Percentiles rank a stretch among this genome's conserved stretches.
Conservation (phyloP, 1,140 invertebrate species). For the Drosophila miranda region DNA sequence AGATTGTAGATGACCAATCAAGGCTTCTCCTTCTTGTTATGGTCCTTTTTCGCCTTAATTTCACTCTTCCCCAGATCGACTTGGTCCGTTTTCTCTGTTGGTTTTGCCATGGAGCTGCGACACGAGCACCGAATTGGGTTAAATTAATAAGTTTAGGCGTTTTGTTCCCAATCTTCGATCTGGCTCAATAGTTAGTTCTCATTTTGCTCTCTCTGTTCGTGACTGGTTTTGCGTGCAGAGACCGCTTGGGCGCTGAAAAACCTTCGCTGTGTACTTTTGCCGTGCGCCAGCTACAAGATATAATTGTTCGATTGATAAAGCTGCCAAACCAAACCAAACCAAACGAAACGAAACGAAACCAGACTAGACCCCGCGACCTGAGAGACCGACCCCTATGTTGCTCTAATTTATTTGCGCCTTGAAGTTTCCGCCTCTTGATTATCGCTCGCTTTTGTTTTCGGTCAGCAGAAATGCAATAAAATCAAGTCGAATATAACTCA, state of each 20-base stretch:
- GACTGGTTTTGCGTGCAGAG: conserved; percentile 70
- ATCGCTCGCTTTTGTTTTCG: conserved; percentile 27
- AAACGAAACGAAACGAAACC: not conserved
- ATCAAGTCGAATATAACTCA: conserved; percentile 11
- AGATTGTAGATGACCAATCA: conserved; percentile 9
- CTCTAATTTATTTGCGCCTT: conserved; percentile 68
- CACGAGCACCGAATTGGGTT: conserved; percentile 61
- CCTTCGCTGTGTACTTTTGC: conserved; percentile 26
- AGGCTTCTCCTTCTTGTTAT: conserved; percentile 14
- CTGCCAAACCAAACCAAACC: conserved; percentile 10
- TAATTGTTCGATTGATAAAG: conserved; percentile 76
- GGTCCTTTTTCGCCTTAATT: conserved; percentile 5
- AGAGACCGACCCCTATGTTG: conserved; percentile 43
- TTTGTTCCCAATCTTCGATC: conserved; percentile 36
- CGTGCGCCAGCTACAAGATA: conserved; percentile 34
- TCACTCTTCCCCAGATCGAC: conserved; percentile 31
- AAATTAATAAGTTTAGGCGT: conserved; percentile 64
- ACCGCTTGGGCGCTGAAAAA: conserved; percentile 38
- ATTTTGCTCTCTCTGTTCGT: conserved; percentile 55
- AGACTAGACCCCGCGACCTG: conserved; percentile 12
- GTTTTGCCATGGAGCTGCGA: conserved; percentile 46
- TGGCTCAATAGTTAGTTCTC: conserved; percentile 18
- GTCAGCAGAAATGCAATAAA: conserved; percentile 29
- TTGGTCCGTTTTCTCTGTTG: conserved; percentile 33
- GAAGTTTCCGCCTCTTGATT: conserved; percentile 57